Conservation (phyloP, 2,113 vertebrate genomes). For the Litocranius walleri region DNA sequence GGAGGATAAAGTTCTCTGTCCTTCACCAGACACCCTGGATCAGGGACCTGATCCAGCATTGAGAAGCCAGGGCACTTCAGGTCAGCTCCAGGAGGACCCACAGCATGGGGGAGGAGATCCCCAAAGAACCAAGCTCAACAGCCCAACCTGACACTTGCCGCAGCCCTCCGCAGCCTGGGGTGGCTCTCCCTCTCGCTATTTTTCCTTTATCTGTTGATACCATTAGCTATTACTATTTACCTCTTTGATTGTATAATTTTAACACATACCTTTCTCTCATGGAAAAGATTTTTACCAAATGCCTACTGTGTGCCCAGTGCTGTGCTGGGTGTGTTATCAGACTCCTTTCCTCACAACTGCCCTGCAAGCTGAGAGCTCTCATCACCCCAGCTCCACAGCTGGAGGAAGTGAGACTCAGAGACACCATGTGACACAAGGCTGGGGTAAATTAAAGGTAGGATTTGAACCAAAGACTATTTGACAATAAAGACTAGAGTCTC, state of each 20-base stretch:
- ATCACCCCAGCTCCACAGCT: not conserved
- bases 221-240: not conserved
- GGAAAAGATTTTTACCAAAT: not conserved
- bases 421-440: rapidly evolving
- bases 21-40: not conserved
- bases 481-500: not conserved
- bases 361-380: not conserved
- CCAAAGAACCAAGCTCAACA: not conserved
- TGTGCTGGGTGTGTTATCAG: not conserved
- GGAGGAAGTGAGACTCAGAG: not conserved
- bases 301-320: not conserved
- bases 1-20: not conserved
- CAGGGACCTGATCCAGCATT: not conserved
- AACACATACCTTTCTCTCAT: not conserved
- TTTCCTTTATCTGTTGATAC: not conserved
- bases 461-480: not conserved
- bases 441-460: not conserved
- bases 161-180: not conserved
- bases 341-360: not conserved
- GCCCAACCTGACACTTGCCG: not conserved
- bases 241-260: not conserved
- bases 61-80: not conserved
- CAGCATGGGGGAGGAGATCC: too few species aligned
- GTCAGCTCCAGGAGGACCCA: not conserved
- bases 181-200: not conserved